Evolutionary conservation across 2,888 invertebrate genomes (phyloP).

Genomic region (Cordilura impudica): DNA sequence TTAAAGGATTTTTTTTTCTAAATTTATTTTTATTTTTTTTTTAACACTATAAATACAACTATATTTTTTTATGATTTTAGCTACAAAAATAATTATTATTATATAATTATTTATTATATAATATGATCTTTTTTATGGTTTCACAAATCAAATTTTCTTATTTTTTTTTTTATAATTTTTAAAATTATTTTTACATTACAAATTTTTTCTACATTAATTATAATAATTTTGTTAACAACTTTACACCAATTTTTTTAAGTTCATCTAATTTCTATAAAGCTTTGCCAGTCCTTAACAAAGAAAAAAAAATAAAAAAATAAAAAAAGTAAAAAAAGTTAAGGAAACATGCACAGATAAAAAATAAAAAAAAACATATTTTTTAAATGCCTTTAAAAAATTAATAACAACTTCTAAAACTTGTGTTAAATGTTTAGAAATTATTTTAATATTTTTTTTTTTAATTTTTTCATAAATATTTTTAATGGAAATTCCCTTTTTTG

Average conservation of each 20-base stretch:
- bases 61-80: conserved; percentile 37
- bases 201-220: conserved; percentile 57
- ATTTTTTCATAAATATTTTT: no score
- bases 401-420: no score
- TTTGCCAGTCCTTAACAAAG: conserved; percentile 60
- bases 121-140: conserved; percentile 56
- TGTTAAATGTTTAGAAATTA: no score
- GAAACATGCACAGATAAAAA: conserved; percentile 25
- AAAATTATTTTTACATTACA: conserved; percentile 49
- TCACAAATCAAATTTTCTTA: conserved; percentile 27
- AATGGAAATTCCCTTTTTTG: no score
- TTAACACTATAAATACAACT: conserved; percentile 52
- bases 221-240: conserved; percentile 45
- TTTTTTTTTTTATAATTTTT: conserved; percentile 16
- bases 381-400: no score
- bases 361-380: conserved; percentile 8
- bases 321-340: no score
- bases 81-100: conserved; percentile 63
- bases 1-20: conserved; percentile 47
- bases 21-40: conserved; percentile 21
- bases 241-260: conserved; percentile 56
- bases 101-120: conserved; percentile 53
- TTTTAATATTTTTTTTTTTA: no score
- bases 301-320: no score
- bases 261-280: conserved; percentile 63